Evolutionary conservation across 2,113 vertebrate genomes (phyloP).

Genomic region (Sceloporus tristichus): DNA sequence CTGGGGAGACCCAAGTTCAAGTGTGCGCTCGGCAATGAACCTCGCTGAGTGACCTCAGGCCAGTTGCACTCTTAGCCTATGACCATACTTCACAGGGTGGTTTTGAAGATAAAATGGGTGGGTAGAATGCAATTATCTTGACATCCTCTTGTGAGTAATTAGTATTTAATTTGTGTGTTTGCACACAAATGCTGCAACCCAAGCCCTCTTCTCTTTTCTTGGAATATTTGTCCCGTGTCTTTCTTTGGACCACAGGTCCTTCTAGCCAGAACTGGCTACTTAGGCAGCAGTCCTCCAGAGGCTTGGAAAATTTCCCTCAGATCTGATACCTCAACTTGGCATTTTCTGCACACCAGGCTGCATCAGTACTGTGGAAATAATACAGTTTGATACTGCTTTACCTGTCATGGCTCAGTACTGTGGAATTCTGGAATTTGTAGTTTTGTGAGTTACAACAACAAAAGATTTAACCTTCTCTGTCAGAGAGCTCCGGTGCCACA

Average conservation of each 20-base stretch:
- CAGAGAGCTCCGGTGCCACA: no score
- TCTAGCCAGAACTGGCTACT: not conserved
- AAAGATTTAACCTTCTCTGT: no score
- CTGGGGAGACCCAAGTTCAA: not conserved
- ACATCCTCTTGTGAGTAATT: not conserved
- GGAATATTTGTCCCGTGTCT: not conserved
- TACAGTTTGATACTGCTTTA: no score
- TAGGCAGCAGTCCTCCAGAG: not conserved
- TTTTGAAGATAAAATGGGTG: not conserved
- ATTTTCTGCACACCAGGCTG: no score
- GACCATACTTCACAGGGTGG: not conserved
- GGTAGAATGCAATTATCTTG: not conserved
- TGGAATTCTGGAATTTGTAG: no score
- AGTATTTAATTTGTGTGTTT: not conserved
- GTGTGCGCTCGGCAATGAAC: not conserved
- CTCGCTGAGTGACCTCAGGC: no score
- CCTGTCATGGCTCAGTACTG: no score
- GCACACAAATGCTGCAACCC: no score
- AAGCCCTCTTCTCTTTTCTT: not conserved
- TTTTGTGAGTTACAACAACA: no score
- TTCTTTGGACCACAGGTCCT: not conserved
- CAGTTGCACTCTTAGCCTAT: not conserved
- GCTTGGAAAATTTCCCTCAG: not conserved
- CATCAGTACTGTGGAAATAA: no score
- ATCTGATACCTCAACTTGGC: not conserved